Evolutionary conservation across 1,140 invertebrate genomes (phyloP).

Genomic region (Calephelis virginiensis): DNA sequence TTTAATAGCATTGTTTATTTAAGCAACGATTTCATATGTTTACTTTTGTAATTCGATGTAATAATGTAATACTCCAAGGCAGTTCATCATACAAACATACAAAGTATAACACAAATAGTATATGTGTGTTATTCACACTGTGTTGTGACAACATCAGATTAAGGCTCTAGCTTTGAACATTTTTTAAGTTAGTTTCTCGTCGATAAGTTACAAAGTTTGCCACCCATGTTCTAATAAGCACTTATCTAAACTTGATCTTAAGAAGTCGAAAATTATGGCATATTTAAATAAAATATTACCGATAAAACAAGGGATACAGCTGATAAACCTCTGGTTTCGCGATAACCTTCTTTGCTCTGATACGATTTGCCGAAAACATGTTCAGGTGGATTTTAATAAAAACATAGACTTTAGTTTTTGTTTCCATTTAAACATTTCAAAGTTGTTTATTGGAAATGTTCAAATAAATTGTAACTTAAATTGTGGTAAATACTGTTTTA

Average conservation of each 20-base stretch:
- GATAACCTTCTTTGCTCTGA: constrained; percentile 52
- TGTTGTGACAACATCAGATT: background rate
- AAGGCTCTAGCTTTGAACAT: constrained; percentile 24
- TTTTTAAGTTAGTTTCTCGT: constrained; percentile 54
- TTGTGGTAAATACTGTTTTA: constrained; percentile 46
- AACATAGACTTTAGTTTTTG: background rate
- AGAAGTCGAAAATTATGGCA: constrained; percentile 70
- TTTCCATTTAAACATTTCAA: constrained; percentile 3
- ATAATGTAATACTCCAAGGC: background rate
- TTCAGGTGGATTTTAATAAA: constrained; percentile 23
- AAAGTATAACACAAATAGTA: constrained; percentile 2
- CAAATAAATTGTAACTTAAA: background rate
- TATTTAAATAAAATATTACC: constrained; percentile 74
- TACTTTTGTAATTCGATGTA: no score
- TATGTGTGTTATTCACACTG: background rate
- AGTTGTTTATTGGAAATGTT: background rate
- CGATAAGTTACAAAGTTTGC: constrained; percentile 56
- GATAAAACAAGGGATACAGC: constrained; percentile 59
- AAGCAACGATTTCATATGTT: no score
- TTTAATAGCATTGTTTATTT: no score
- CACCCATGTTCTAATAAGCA: constrained; percentile 71
- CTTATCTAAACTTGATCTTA: constrained; percentile 64
- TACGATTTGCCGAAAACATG: constrained; percentile 47
- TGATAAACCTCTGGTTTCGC: constrained; percentile 63
- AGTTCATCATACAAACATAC: background rate